These are phyloP conservation scores for Epizoanthus rinbou DNA, from an alignment of 92 coral and sea anemone genomes.

Conservation along the genomic window DNA sequence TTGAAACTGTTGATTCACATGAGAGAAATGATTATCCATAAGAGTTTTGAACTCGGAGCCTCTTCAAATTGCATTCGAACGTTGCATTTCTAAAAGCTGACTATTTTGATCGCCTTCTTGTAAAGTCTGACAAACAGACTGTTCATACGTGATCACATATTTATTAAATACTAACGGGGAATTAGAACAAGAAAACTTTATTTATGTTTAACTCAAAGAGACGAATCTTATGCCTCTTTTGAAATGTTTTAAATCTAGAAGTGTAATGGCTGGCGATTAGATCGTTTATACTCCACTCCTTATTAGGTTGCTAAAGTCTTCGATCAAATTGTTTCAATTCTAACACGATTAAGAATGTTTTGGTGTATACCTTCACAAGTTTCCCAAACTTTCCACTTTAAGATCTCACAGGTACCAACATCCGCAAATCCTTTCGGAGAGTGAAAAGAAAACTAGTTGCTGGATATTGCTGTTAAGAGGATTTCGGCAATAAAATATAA, in stretches of 20 bases:
- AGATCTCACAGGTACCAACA: background rate
- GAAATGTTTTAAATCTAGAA: conserved; percentile 14
- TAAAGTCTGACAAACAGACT: conserved; percentile 4
- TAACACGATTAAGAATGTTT: background rate
- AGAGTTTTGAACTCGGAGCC: background rate
- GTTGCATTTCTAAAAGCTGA: background rate
- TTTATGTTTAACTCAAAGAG: conserved; percentile 3
- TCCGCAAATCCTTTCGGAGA: background rate
- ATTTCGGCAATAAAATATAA: conserved; percentile 22
- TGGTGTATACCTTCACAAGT: conserved; percentile 12
- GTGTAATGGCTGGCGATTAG: conserved; percentile 19
- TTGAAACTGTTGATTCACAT: conserved; percentile 26
- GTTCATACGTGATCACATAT: conserved; percentile 30
- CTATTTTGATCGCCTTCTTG: conserved; percentile 15
- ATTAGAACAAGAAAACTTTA: conserved; percentile 15
- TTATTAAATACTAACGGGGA: conserved; percentile 35
- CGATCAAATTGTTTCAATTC: conserved; percentile 2
- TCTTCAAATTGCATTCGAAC: conserved; percentile 3
- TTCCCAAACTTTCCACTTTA: conserved; percentile 5
- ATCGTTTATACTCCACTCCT: conserved; percentile 1
- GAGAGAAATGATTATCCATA: background rate
- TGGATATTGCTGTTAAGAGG: background rate
- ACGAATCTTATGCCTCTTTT: conserved; percentile 11
- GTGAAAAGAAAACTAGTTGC: background rate
- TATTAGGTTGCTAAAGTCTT: background rate